These are phyloP conservation scores for Gallinago undulata DNA, from an alignment of 2,113 vertebrate genomes.

Conservation along the genomic window DNA sequence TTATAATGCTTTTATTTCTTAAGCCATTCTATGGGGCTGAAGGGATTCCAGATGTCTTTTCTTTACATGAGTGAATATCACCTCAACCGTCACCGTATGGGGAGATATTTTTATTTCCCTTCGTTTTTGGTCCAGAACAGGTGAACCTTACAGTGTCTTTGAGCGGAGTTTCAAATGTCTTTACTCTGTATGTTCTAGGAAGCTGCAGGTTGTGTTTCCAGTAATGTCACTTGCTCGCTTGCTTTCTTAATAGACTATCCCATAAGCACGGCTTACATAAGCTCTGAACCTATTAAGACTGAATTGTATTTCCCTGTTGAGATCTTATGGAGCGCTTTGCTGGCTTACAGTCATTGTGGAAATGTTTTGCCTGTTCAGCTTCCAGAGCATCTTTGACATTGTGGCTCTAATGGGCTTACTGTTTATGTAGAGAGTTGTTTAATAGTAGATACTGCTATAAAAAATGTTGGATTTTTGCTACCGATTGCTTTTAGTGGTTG, in stretches of 20 bases:
- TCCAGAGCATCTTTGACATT: slow-evolving; percentile 25
- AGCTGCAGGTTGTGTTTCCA: slow-evolving; percentile 26
- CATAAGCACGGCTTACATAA: slow-evolving; percentile 42
- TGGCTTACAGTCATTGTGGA: slow-evolving; percentile 35
- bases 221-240: slow-evolving; percentile 1
- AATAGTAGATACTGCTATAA: slow-evolving; percentile 9
- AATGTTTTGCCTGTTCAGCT: slow-evolving; percentile 37
- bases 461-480: background rate
- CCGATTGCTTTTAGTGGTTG: background rate
- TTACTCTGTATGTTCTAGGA: background rate
- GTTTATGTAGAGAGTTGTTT: slow-evolving; percentile 46
- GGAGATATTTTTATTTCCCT: background rate
- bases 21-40: background rate
- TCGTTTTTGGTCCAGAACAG: background rate
- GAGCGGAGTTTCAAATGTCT: background rate
- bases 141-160: background rate
- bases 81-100: background rate
- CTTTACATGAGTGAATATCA: background rate
- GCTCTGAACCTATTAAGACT: slow-evolving; percentile 50
- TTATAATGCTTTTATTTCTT: background rate
- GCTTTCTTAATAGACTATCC: background rate
- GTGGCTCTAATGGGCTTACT: slow-evolving; percentile 42
- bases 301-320: slow-evolving; percentile 62
- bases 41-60: background rate
- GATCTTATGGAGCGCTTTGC: slow-evolving; percentile 39